phyloP scores from a whole-genome alignment of 2,797 vertebrate genomes.

The Salmo trutta region DNA sequence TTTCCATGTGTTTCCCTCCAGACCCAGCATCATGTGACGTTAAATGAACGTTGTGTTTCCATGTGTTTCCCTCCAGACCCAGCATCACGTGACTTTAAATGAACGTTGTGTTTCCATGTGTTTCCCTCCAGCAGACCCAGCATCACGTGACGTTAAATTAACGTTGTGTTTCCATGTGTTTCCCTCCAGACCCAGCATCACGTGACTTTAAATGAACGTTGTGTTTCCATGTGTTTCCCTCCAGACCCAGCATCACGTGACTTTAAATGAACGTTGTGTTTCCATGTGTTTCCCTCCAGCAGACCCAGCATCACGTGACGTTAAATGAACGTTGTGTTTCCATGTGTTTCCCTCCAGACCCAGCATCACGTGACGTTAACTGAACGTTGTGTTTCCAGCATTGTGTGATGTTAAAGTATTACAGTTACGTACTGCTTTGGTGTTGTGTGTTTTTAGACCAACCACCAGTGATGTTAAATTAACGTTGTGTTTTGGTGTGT shows the following conservation, averaged over 20 bases:
- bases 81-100: too few species aligned
- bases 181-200: background rate
- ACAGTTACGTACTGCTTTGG: too few species aligned
- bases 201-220: background rate
- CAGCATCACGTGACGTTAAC: background rate
- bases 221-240: too few species aligned
- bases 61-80: too few species aligned
- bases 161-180: too few species aligned
- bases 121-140: background rate
- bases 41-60: too few species aligned
- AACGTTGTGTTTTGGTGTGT: conserved; percentile 46
- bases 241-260: too few species aligned
- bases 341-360: background rate
- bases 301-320: background rate
- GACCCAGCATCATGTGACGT: too few species aligned
- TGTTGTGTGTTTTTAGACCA: background rate
- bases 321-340: background rate
- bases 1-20: too few species aligned
- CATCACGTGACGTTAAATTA: background rate
- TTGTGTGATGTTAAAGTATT: background rate
- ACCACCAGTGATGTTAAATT: conserved; percentile 25
- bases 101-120: too few species aligned
- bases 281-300: background rate
- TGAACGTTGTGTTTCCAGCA: background rate
- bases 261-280: too few species aligned